Conservation (phyloP, 2,797 vertebrate species). For the Anomalospiza imberbis region DNA sequence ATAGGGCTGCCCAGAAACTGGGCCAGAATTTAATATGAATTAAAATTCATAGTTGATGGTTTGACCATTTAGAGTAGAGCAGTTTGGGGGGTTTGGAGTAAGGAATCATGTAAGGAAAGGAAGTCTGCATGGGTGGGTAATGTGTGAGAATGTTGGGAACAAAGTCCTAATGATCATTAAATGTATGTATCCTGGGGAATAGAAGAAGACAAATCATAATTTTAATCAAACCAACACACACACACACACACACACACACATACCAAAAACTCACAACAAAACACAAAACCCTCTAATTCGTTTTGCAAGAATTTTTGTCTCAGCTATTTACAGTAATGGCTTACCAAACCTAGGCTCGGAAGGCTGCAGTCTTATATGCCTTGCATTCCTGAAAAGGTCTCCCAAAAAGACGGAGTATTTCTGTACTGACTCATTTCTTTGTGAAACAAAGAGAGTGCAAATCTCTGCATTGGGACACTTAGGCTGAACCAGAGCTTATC, state of each 20-base stretch:
- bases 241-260: background rate
- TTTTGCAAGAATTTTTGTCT: background rate
- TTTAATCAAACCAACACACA: background rate
- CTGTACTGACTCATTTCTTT: background rate
- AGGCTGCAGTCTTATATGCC: background rate
- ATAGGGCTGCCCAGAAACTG: background rate
- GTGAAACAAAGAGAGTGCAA: background rate
- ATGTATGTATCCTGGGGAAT: background rate
- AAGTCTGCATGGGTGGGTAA: too few relatives aligned
- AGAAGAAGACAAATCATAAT: background rate
- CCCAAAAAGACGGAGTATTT: background rate
- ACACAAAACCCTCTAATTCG: rapidly evolving
- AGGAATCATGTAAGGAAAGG: rapidly evolving
- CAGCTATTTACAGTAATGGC: background rate
- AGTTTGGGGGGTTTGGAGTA: background rate
- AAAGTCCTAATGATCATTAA: background rate
- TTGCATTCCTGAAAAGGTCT: background rate
- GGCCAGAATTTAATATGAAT: background rate
- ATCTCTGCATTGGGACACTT: background rate
- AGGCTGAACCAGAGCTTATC: background rate
- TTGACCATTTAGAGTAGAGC: background rate
- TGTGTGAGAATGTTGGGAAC: background rate
- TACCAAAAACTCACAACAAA: background rate
- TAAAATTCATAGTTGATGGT: background rate
- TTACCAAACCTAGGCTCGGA: background rate